A percentile compares a stretch with the other conserved stretches of the same genome.
These are phyloP conservation scores for Numida meleagris DNA, from an alignment of 2,113 vertebrate species.

Conservation along the genomic window DNA sequence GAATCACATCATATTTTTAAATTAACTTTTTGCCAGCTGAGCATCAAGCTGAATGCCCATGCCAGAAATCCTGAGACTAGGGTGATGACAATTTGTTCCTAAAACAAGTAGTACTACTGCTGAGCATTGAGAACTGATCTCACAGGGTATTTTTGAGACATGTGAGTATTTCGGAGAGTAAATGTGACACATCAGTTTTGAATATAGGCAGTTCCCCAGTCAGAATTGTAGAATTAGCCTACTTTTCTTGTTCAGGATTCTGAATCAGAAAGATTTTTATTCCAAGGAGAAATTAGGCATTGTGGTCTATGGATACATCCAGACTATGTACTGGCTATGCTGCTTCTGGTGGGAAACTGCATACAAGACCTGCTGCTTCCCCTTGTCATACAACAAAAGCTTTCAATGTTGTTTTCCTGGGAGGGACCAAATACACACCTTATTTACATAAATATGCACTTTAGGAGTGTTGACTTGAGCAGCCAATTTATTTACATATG, in stretches of 20 bases:
- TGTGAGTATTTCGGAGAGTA: neutral
- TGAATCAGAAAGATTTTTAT: neutral
- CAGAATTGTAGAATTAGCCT: neutral
- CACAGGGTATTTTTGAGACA: neutral
- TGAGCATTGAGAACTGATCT: neutral
- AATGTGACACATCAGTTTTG: neutral
- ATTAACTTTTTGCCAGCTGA: neutral
- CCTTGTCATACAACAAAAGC: neutral
- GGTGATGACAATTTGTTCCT: neutral
- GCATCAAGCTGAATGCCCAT: neutral
- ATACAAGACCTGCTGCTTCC: neutral
- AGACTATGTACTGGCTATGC: neutral
- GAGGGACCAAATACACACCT: neutral
- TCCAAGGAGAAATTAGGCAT: neutral
- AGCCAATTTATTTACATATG: neutral
- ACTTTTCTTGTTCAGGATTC: neutral
- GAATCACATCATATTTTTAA: neutral
- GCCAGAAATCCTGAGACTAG: neutral
- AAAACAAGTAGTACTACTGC: neutral
- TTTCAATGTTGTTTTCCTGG: neutral
- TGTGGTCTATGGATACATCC: neutral
- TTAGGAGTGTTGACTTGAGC: neutral
- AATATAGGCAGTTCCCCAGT: neutral
- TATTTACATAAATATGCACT: neutral
- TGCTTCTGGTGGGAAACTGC: neutral